Percentiles rank a stretch among this genome's conserved stretches.
These are phyloP conservation scores for Calephelis virginiensis DNA, from an alignment of 1,140 invertebrate species.

Conservation along the genomic window DNA sequence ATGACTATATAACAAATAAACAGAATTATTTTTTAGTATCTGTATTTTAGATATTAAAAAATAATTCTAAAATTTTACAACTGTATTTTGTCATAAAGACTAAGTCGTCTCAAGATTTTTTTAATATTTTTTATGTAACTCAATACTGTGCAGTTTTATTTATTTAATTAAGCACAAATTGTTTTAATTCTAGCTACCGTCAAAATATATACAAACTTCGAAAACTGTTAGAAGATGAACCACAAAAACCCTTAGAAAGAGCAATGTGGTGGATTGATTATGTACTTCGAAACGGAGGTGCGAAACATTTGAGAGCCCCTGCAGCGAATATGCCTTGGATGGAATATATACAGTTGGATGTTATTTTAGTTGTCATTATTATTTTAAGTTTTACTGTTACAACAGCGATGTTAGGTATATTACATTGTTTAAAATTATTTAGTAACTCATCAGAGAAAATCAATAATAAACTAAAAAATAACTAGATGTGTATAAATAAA, in stretches of 20 bases:
- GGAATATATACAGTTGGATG: constrained; percentile 1
- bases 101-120: no score
- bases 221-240: constrained; percentile 2
- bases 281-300: not conserved
- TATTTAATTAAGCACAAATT: no score
- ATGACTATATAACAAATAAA: no score
- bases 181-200: not conserved
- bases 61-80: no score
- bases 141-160: no score
- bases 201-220: not conserved
- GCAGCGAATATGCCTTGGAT: constrained; percentile 1
- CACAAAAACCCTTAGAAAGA: not conserved
- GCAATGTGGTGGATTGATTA: constrained; percentile 10
- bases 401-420: not conserved
- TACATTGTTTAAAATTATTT: not conserved
- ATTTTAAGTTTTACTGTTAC: not conserved
- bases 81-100: no score
- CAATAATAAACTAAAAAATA: no score
- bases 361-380: not conserved
- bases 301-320: not conserved
- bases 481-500: no score
- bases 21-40: no score
- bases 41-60: no score
- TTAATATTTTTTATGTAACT: no score
- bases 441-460: no score